phyloP scores from a whole-genome alignment of 2,797 vertebrate genomes.

The Peromyscus eremicus region DNA sequence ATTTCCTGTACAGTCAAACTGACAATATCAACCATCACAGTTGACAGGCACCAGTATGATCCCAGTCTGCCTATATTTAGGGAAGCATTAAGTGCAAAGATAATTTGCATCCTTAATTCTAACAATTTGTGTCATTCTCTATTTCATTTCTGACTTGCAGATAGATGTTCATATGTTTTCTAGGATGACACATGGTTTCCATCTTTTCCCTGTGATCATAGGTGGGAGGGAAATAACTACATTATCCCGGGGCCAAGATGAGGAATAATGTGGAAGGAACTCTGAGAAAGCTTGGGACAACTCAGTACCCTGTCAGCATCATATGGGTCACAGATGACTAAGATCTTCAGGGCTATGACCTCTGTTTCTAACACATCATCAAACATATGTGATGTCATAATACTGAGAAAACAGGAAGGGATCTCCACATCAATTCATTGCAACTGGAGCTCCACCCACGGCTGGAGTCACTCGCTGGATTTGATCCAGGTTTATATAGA shows the following conservation, averaged over 20 bases:
- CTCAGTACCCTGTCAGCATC: not conserved
- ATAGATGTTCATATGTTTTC: slow-evolving; percentile 20
- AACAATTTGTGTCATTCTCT: not conserved
- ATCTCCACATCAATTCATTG: not conserved
- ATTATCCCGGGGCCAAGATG: not conserved
- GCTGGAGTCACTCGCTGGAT: not conserved
- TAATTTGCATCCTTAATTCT: slow-evolving; percentile 26
- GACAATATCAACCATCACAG: not conserved
- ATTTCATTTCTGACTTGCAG: slow-evolving; percentile 24
- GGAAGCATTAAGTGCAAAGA: not conserved
- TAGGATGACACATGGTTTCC: slow-evolving; percentile 30
- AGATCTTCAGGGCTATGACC: not conserved
- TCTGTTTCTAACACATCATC: slow-evolving; percentile 55
- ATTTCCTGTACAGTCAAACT: not conserved
- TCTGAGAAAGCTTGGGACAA: not conserved
- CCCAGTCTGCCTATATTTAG: not conserved
- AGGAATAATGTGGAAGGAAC: not conserved
- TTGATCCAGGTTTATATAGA: slow-evolving; percentile 27
- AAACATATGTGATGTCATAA: slow-evolving; percentile 67
- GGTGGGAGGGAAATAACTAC: slow-evolving; percentile 8
- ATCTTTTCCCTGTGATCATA: slow-evolving; percentile 46
- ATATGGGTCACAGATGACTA: not conserved
- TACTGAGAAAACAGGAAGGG: slow-evolving; percentile 63
- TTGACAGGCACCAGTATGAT: not conserved
- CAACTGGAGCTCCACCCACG: slow-evolving; percentile 9